Evolutionary conservation across 2,888 invertebrate species (phyloP), one percentile per base, ranked within the genome.

Genomic region (Ceraclea dissimilis): DNA sequence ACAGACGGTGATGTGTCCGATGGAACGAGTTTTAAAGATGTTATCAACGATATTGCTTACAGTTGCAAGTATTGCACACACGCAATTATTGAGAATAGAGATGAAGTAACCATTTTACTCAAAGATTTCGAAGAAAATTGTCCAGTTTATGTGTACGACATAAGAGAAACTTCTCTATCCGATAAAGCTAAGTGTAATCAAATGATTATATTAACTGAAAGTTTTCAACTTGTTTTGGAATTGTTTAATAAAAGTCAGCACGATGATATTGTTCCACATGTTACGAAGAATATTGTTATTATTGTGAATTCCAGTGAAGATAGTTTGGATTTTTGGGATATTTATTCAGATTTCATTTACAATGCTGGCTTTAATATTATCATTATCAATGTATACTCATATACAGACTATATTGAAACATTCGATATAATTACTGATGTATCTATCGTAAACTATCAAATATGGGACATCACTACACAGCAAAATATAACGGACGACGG

Each of bases 71-170:
- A 47, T 18, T 47, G 47, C 16, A 20, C 20, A 19, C 19, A 47
- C 13, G 20, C 16, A 17, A 47, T 47, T 19, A 19, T 19, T 5
- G 47, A 47, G 6, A 47, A 5, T 5, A 19, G 2, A 2, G 19
- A 47, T 13, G 13, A 16, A 5, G 8, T 47, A 6, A 17, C 20
- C 2, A 19, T 18, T 18, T 19, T 20, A 19, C 16, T 47, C 2
- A 2, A 47, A 47, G 11, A 47, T 2, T 19, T 47, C 5, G 47
- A 52, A 21, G 22, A 52, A 43, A 49, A 8, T 5, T 56, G 56
- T 56, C 44, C 56, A 8, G 49, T 52, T 10, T 56, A 43, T 31
- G 17, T 19, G 2, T 43, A 56, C 16, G 21, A 33, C 5, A 56
- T 56, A 21, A 10, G 21, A 49, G 19, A 49, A 10, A 47, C 56